Conservation (phyloP, 2,888 invertebrate species). For the Microctonus brassicae region DNA sequence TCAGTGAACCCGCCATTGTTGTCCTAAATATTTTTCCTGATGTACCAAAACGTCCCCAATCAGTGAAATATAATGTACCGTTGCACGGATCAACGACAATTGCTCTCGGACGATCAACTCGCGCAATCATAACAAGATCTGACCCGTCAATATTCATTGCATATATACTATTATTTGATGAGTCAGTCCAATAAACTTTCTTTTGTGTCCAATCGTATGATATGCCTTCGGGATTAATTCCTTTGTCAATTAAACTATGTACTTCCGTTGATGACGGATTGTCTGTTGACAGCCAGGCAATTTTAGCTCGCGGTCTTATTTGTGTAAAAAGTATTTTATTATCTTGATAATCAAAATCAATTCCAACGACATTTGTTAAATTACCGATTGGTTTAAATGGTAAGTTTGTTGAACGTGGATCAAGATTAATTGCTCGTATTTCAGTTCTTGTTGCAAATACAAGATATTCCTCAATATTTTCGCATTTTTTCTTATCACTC, state of each 20-base stretch:
- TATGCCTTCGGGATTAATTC: constrained; percentile 93
- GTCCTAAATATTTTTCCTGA: constrained; percentile 94
- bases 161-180: constrained; percentile 93
- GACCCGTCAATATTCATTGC: constrained; percentile 93
- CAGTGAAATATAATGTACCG: constrained; percentile 94
- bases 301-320: constrained; percentile 91
- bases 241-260: constrained; percentile 80
- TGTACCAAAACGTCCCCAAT: constrained; percentile 94
- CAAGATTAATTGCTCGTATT: constrained; percentile 90
- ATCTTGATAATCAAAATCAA: constrained; percentile 94
- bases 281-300: constrained; percentile 84
- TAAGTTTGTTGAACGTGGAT: constrained; percentile 83
- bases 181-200: constrained; percentile 98
- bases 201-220: constrained; percentile 98
- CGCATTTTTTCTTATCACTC: constrained; percentile 80
- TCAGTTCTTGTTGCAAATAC: constrained; percentile 96
- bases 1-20: constrained; percentile 96
- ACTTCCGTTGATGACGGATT: constrained; percentile 77
- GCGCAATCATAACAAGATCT: constrained; percentile 90
- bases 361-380: constrained; percentile 92
- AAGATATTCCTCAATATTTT: constrained; percentile 87
- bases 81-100: constrained; percentile 97
- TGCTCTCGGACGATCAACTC: constrained; percentile 93
- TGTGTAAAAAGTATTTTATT: constrained; percentile 92
- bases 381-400: constrained; percentile 90